Conservation (phyloP, 2,888 invertebrate species). For the Macaria notata region DNA sequence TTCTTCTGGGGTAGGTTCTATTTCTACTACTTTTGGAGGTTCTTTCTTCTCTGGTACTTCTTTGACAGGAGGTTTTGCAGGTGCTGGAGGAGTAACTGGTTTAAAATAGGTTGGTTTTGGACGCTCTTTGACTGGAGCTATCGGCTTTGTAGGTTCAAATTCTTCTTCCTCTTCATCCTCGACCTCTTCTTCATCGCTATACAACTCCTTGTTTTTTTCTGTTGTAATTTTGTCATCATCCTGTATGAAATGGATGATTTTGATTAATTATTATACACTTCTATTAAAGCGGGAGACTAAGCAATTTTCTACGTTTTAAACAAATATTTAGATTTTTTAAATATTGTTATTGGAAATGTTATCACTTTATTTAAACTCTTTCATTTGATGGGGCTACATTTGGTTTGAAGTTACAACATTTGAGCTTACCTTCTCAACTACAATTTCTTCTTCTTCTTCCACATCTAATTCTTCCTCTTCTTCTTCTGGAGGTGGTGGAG, state of each 20-base stretch:
- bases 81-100: conserved; percentile 25
- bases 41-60: conserved; percentile 38
- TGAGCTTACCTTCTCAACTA: conserved; percentile 40
- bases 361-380: neutral
- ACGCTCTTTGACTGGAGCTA: conserved; percentile 32
- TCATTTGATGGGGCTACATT: neutral
- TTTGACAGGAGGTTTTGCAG: conserved; percentile 26
- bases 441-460: conserved; percentile 41
- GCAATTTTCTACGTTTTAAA: too few species aligned
- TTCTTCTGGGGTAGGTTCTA: conserved; percentile 47
- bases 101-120: conserved; percentile 9
- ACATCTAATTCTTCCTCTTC: conserved; percentile 56
- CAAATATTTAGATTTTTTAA: too few species aligned
- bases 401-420: neutral
- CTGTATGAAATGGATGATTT: conserved; percentile 37
- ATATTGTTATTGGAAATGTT: neutral
- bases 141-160: conserved; percentile 15
- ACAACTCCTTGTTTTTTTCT: conserved; percentile 54
- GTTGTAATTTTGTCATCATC: conserved; percentile 33
- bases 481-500: conserved; percentile 46
- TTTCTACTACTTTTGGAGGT: conserved; percentile 29
- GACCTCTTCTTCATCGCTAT: conserved; percentile 68
- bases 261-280: neutral
- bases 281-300: too few species aligned
- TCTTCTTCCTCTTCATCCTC: conserved; percentile 49